A percentile compares a stretch with the other conserved stretches of the same genome.
phyloP scores from a whole-genome alignment of 2,888 invertebrate species.

The Agrilus mali region DNA sequence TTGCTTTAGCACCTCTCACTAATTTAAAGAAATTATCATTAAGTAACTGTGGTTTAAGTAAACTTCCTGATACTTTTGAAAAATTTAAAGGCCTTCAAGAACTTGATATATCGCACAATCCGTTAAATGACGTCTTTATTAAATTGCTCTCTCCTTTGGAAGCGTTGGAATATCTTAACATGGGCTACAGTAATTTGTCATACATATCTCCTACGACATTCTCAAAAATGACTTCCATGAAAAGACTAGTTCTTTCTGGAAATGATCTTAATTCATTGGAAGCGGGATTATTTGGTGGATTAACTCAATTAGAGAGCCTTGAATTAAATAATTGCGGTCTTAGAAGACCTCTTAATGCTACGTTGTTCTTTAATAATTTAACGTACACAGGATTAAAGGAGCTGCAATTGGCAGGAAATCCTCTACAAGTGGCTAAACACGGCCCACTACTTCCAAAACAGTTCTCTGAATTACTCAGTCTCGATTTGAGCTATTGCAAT shows the following conservation, averaged over 20 bases:
- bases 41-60: conserved; percentile 51
- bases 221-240: conserved; percentile 55
- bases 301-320: conserved; percentile 51
- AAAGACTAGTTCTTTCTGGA: conserved; percentile 52
- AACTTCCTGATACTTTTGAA: conserved; percentile 53
- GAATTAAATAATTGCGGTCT: conserved; percentile 58
- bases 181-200: conserved; percentile 59
- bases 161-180: conserved; percentile 54
- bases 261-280: conserved; percentile 53
- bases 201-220: conserved; percentile 52
- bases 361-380: conserved; percentile 52
- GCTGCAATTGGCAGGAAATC: conserved; percentile 55
- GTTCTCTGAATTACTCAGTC: conserved; percentile 46
- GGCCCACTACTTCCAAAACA: conserved; percentile 52
- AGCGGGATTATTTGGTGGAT: conserved; percentile 52
- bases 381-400: conserved; percentile 52
- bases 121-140: conserved; percentile 53
- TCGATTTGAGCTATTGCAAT: conserved; percentile 55
- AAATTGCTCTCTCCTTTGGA: conserved; percentile 50
- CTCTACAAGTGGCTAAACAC: conserved; percentile 43
- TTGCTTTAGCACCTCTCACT: conserved; percentile 50
- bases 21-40: conserved; percentile 53
- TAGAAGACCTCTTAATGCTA: conserved; percentile 48
- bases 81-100: conserved; percentile 52
- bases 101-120: conserved; percentile 58